Evolutionary conservation across 2,113 vertebrate genomes (phyloP).

Genomic region (Pterocles orientalis): DNA sequence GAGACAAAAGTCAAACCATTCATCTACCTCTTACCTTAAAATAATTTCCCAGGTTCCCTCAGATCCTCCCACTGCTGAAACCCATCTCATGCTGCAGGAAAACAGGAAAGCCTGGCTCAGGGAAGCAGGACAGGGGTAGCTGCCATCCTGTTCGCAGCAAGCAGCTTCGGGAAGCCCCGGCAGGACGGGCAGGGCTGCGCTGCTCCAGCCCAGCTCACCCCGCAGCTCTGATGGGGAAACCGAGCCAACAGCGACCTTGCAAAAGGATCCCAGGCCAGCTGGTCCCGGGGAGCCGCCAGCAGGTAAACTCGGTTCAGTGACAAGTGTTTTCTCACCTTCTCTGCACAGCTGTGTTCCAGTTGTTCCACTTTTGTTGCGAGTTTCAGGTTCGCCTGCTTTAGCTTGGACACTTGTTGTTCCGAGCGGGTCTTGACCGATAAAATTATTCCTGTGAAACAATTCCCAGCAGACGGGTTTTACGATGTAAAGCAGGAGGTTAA

Average conservation of each 20-base stretch:
- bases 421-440: conserved; percentile 90
- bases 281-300: background rate
- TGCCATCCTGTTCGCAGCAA: background rate
- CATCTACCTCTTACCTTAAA: background rate
- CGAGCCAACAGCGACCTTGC: background rate
- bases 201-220: background rate
- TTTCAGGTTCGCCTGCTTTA: conserved; percentile 87
- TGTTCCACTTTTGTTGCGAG: conserved; percentile 82
- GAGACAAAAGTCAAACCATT: background rate
- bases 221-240: background rate
- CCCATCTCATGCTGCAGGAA: background rate
- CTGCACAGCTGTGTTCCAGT: conserved; percentile 80
- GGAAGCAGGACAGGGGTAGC: background rate
- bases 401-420: conserved; percentile 81
- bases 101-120: background rate
- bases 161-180: background rate
- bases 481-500: background rate
- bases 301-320: background rate
- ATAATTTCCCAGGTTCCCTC: background rate
- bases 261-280: background rate
- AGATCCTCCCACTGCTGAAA: background rate
- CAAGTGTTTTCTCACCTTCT: conserved; percentile 78
- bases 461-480: background rate
- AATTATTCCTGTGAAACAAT: conserved; percentile 84
- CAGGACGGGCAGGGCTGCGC: background rate